A percentile compares a stretch with the other conserved stretches of the same genome.
These are phyloP conservation scores for Pyrocephalus nanus DNA, from an alignment of 2,797 vertebrate species.

Conservation along the genomic window DNA sequence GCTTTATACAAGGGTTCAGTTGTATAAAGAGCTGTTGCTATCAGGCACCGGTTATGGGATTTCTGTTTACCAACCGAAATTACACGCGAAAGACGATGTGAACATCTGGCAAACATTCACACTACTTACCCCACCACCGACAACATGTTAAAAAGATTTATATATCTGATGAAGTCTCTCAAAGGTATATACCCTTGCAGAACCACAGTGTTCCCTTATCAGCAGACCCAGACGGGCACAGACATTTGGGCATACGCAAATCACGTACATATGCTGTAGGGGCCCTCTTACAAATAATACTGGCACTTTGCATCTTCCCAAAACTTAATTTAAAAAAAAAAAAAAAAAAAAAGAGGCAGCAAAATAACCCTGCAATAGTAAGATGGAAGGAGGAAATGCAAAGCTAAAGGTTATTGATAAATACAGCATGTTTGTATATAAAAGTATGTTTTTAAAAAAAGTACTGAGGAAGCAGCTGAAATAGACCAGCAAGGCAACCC, in stretches of 20 bases:
- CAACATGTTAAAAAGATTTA: conserved; percentile 67
- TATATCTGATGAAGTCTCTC: conserved; percentile 35
- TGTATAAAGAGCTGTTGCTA: conserved; percentile 56
- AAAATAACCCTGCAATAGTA: not conserved
- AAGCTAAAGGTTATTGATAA: not conserved
- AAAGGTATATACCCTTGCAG: conserved; percentile 44
- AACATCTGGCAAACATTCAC: conserved; percentile 68
- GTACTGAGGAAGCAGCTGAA: not conserved
- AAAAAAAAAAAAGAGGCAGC: not conserved
- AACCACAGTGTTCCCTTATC: conserved; percentile 39
- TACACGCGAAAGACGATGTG: conserved; percentile 54
- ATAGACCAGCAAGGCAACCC: not conserved
- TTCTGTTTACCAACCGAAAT: conserved; percentile 73
- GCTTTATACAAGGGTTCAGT: conserved; percentile 49
- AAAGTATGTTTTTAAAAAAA: not conserved
- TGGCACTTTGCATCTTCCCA: not conserved
- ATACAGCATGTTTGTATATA: not conserved
- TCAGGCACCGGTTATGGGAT: conserved; percentile 40
- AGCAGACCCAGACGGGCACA: conserved; percentile 46
- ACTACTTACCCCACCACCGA: conserved; percentile 61
- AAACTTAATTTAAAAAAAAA: not conserved
- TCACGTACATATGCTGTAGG: not conserved
- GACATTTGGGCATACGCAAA: conserved; percentile 46
- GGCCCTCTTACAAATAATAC: not conserved
- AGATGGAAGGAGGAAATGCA: not conserved